phyloP scores from a whole-genome alignment of 2,888 invertebrate species.

The Allygus modestus region DNA sequence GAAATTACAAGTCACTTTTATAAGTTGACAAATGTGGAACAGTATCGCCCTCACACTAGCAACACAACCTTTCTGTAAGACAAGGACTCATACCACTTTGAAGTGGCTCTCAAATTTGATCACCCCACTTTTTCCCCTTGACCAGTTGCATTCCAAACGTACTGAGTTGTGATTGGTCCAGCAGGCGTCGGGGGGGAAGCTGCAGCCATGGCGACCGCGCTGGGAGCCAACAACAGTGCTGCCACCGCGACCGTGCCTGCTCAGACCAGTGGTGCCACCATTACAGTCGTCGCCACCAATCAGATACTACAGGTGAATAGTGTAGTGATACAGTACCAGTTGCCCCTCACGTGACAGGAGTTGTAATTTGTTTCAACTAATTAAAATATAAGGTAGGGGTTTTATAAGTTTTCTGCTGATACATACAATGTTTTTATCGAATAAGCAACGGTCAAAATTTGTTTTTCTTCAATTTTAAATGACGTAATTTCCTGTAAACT shows the following conservation, averaged over 20 bases:
- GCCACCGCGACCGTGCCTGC: slow-evolving; percentile 22
- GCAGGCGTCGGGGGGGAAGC: slow-evolving; percentile 59
- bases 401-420: no score
- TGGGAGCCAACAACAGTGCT: slow-evolving; percentile 54
- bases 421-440: no score
- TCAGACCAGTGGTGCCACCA: slow-evolving; percentile 54
- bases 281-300: slow-evolving; percentile 60
- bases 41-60: no score
- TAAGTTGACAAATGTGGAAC: no score
- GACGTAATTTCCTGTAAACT: no score
- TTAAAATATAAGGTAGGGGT: no score
- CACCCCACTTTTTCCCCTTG: slow-evolving; percentile 35
- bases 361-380: no score
- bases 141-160: slow-evolving; percentile 1
- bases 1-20: no score
- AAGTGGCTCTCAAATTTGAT: slow-evolving; percentile 33
- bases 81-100: background rate
- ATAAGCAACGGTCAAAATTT: no score
- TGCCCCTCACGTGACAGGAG: background rate
- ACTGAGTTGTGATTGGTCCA: slow-evolving; percentile 49
- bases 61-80: no score
- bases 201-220: slow-evolving; percentile 58
- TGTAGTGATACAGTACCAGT: background rate
- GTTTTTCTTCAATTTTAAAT: no score
- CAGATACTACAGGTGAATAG: slow-evolving; percentile 52